Conservation (phyloP, 2,113 vertebrate species). For the Vulpes vulpes region DNA sequence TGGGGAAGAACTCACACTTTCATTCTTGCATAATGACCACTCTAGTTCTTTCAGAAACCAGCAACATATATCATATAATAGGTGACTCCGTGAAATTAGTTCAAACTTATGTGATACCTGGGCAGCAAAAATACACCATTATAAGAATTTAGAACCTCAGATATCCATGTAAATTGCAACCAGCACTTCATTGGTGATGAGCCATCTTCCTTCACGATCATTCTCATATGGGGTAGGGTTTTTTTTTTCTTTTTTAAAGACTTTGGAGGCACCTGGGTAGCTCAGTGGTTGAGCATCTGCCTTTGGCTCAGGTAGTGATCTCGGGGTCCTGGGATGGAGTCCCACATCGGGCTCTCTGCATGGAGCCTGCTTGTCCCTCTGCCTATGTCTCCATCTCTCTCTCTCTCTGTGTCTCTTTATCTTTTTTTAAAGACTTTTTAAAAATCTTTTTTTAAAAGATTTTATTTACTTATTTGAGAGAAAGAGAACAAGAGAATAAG, state of each 20-base stretch:
- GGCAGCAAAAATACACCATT: neutral
- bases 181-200: neutral
- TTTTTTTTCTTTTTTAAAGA: neutral
- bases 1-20: neutral
- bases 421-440: too few species aligned
- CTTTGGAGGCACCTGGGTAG: too few species aligned
- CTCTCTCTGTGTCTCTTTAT: too few species aligned
- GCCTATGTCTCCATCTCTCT: too few species aligned
- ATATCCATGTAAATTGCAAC: neutral
- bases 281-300: too few species aligned
- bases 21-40: neutral
- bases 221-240: neutral
- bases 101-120: neutral
- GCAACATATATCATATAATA: neutral
- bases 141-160: neutral
- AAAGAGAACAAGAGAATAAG: neutral
- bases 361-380: too few species aligned
- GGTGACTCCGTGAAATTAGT: neutral
- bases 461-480: neutral
- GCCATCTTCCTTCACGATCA: neutral
- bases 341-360: too few species aligned
- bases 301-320: too few species aligned
- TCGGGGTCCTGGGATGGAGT: too few species aligned
- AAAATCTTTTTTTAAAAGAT: neutral
- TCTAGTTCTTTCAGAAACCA: neutral